These are phyloP conservation scores for Synanthedon myopaeformis DNA, from an alignment of 2,888 invertebrate species.

Conservation along the genomic window DNA sequence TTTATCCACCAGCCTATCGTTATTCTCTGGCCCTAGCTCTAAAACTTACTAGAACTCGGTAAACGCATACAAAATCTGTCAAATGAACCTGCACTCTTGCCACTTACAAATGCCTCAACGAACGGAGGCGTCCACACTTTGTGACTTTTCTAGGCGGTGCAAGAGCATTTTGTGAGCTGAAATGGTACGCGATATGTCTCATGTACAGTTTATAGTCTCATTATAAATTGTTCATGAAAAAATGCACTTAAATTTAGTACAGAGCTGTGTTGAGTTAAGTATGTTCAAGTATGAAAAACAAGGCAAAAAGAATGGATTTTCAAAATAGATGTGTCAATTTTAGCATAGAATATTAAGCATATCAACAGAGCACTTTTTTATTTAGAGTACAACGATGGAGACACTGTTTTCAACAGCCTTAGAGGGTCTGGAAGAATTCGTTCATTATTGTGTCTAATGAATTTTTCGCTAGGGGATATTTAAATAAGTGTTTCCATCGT, in stretches of 20 bases:
- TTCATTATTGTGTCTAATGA: not conserved
- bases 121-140: not conserved
- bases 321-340: too few relatives aligned
- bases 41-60: constrained; percentile 57
- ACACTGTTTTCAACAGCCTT: constrained; percentile 20
- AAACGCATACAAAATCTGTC: constrained; percentile 40
- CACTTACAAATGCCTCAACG: too few relatives aligned
- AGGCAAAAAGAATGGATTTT: not conserved
- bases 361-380: constrained; percentile 7
- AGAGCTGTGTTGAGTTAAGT: constrained; percentile 26
- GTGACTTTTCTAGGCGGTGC: constrained; percentile 20
- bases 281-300: not conserved
- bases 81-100: constrained; percentile 41
- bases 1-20: constrained; percentile 58
- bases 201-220: constrained; percentile 36
- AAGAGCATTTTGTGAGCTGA: constrained; percentile 41
- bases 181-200: constrained; percentile 22
- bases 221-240: constrained; percentile 49
- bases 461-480: not conserved
- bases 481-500: constrained; percentile 36
- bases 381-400: constrained; percentile 36
- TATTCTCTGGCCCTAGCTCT: constrained; percentile 30
- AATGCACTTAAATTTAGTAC: constrained; percentile 29
- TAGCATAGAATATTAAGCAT: not conserved
- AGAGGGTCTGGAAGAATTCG: not conserved